Evolutionary conservation across 2,113 vertebrate genomes (phyloP).

Genomic region (Pluvianellus socialis): DNA sequence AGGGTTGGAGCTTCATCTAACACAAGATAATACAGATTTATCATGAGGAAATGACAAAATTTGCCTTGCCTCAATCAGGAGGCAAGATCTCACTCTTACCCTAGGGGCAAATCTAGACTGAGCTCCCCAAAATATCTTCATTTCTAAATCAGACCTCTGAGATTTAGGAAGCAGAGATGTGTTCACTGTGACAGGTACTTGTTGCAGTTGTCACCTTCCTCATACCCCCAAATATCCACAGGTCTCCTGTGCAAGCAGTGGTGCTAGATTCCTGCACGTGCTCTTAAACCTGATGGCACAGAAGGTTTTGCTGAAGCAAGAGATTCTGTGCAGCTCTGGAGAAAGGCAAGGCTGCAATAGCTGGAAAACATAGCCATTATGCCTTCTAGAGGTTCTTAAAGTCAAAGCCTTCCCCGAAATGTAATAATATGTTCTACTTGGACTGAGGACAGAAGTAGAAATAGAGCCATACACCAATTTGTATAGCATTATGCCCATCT

Average conservation of each 20-base stretch:
- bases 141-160: background rate
- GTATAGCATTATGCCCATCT: background rate
- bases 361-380: background rate
- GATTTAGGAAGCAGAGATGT: background rate
- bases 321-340: background rate
- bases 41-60: background rate
- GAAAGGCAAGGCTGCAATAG: background rate
- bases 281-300: background rate
- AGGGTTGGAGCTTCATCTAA: background rate
- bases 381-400: background rate
- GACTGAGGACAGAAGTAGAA: conserved; percentile 30
- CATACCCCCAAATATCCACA: background rate
- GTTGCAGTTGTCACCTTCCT: background rate
- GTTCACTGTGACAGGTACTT: background rate
- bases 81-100: background rate
- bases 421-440: background rate
- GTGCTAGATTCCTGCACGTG: background rate
- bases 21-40: background rate
- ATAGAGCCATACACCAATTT: background rate
- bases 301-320: background rate
- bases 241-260: background rate
- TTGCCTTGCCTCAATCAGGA: background rate
- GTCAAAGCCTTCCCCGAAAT: conserved; percentile 7
- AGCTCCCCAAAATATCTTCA: background rate
- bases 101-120: background rate